A percentile compares a stretch with the other conserved stretches of the same genome.
These are phyloP conservation scores for Gasteruption jaculator DNA, from an alignment of 2,888 invertebrate species.

Conservation along the genomic window DNA sequence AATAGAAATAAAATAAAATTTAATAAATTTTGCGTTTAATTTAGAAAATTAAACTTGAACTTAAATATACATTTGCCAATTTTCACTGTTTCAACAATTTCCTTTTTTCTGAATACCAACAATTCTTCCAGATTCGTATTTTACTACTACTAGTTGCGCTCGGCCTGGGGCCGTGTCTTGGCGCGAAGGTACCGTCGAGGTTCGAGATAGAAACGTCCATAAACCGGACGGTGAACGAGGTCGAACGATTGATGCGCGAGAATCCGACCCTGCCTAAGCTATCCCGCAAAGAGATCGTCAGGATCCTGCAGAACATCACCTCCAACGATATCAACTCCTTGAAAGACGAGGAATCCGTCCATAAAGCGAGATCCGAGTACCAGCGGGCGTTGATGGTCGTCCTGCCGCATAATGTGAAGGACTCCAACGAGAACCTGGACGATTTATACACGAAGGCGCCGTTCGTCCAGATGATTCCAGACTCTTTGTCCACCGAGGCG, in stretches of 20 bases:
- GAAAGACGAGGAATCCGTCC: conserved; percentile 38
- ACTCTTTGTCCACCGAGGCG: conserved; percentile 26
- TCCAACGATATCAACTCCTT: conserved; percentile 30
- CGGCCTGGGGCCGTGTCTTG: conserved; percentile 32
- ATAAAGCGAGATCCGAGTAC: conserved; percentile 47
- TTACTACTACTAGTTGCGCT: conserved; percentile 36
- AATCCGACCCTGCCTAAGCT: conserved; percentile 63
- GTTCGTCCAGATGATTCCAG: conserved; percentile 57
- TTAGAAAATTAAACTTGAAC: no score
- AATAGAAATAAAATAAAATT: no score
- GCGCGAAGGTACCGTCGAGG: conserved; percentile 34
- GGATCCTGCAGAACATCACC: conserved; percentile 62
- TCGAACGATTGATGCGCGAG: conserved; percentile 60
- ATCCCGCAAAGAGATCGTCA: conserved; percentile 63
- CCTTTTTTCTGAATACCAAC: no score
- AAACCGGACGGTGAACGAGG: conserved; percentile 61
- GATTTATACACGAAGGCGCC: conserved; percentile 67
- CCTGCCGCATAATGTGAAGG: conserved; percentile 61
- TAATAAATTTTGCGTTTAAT: no score
- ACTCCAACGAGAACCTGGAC: conserved; percentile 57
- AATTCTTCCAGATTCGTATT: conserved; percentile 35
- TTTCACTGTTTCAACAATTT: no score
- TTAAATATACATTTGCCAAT: no score
- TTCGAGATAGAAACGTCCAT: conserved; percentile 43
- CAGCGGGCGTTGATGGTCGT: conserved; percentile 63